These are phyloP conservation scores for Thymelicus acteon DNA, from an alignment of 2,888 invertebrate genomes.

Conservation along the genomic window DNA sequence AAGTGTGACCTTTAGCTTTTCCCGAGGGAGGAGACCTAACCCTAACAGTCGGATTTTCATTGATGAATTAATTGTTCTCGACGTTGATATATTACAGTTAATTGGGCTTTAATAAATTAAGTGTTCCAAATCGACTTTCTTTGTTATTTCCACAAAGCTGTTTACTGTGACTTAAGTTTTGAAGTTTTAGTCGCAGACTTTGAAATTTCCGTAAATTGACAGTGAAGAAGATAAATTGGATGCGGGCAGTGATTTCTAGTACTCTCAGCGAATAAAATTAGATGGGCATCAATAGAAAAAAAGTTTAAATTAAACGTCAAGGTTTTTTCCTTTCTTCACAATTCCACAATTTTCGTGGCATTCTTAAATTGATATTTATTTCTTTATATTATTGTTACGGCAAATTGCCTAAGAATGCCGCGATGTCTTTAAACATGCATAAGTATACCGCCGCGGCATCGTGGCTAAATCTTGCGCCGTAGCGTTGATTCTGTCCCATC, in stretches of 20 bases:
- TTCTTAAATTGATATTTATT: no score
- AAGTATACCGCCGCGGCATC: no score
- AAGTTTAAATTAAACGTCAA: background rate
- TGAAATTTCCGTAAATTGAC: conserved; percentile 30
- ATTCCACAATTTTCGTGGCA: no score
- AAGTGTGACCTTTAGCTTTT: no score
- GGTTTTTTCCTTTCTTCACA: background rate
- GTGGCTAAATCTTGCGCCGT: no score
- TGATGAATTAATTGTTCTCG: no score
- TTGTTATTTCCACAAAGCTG: conserved; percentile 12
- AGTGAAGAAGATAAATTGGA: conserved; percentile 33
- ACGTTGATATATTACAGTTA: background rate
- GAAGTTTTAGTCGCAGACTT: conserved; percentile 19
- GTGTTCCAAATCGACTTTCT: background rate
- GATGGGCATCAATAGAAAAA: background rate
- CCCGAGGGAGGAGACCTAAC: no score
- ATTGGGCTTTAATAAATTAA: conserved; percentile 1
- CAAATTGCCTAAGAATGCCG: no score
- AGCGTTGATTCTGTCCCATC: no score
- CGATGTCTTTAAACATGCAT: no score
- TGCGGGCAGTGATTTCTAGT: conserved; percentile 24
- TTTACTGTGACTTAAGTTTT: conserved; percentile 3
- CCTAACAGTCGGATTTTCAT: no score
- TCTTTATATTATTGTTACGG: no score
- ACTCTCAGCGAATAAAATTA: background rate